Evolutionary conservation across 2,797 vertebrate species (phyloP).

Genomic region (Tragelaphus oryx): DNA sequence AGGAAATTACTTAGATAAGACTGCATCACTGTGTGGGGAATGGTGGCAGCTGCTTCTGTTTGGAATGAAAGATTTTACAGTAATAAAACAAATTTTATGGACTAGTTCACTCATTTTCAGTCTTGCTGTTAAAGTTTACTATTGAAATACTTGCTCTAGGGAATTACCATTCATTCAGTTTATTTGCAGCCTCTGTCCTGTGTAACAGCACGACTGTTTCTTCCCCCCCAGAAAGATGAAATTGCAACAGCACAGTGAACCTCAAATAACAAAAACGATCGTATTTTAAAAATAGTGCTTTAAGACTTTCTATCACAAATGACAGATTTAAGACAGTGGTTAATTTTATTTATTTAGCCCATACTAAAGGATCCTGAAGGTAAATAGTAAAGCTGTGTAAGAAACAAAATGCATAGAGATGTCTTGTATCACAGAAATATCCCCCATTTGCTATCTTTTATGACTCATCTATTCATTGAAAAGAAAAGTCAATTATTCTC

Average conservation of each 20-base stretch:
- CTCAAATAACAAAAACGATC: slow-evolving; percentile 45
- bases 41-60: slow-evolving; percentile 26
- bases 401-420: not conserved
- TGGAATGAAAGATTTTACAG: slow-evolving; percentile 62
- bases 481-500: slow-evolving; percentile 28
- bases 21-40: not conserved
- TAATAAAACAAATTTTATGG: slow-evolving; percentile 69
- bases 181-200: slow-evolving; percentile 52
- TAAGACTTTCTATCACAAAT: slow-evolving; percentile 48
- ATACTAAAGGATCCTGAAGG: not conserved
- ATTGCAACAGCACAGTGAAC: slow-evolving; percentile 31
- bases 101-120: slow-evolving; percentile 65
- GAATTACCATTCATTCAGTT: slow-evolving; percentile 60
- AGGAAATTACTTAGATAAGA: slow-evolving; percentile 29
- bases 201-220: slow-evolving; percentile 35
- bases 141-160: slow-evolving; percentile 67
- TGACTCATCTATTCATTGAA: slow-evolving; percentile 27
- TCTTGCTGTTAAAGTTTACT: slow-evolving; percentile 65
- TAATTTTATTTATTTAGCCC: slow-evolving; percentile 45
- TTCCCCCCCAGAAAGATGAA: slow-evolving; percentile 31
- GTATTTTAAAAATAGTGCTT: not conserved
- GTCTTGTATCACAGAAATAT: not conserved
- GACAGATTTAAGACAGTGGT: slow-evolving; percentile 20
- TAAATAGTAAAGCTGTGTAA: not conserved
- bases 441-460: not conserved